Conservation (phyloP, 2,797 vertebrate species). For the Amniataba percoides region DNA sequence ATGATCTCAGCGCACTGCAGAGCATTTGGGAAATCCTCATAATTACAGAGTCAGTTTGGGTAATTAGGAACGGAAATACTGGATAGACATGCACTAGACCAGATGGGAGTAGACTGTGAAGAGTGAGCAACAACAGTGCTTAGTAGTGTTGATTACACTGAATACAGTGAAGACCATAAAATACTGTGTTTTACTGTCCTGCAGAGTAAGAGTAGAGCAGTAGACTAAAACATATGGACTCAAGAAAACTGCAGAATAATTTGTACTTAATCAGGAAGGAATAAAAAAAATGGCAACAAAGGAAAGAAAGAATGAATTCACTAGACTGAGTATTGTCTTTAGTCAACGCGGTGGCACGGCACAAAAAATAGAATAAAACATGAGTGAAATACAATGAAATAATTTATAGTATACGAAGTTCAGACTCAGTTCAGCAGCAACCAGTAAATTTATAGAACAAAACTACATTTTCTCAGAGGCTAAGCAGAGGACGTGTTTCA, state of each 20-base stretch:
- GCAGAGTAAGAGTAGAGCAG: not conserved
- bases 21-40: conserved; percentile 40
- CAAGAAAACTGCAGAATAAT: not conserved
- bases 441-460: conserved; percentile 23
- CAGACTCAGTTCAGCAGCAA: conserved; percentile 37
- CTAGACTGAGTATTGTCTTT: not conserved
- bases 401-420: conserved; percentile 27
- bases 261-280: not conserved
- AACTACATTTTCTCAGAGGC: conserved; percentile 4
- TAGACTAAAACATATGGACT: not conserved
- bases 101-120: conserved; percentile 14
- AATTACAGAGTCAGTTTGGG: conserved; percentile 38
- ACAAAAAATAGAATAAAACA: conserved; percentile 30
- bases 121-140: conserved; percentile 5
- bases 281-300: not conserved
- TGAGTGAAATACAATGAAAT: conserved; percentile 3
- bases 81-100: conserved; percentile 1
- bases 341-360: not conserved
- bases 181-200: not conserved
- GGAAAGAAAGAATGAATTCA: not conserved
- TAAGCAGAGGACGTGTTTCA: conserved; percentile 26
- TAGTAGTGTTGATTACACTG: not conserved
- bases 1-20: conserved; percentile 24
- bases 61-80: conserved; percentile 11
- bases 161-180: not conserved